Evolutionary conservation across 2,113 vertebrate genomes (phyloP).

Genomic region (Acinonyx jubatus): DNA sequence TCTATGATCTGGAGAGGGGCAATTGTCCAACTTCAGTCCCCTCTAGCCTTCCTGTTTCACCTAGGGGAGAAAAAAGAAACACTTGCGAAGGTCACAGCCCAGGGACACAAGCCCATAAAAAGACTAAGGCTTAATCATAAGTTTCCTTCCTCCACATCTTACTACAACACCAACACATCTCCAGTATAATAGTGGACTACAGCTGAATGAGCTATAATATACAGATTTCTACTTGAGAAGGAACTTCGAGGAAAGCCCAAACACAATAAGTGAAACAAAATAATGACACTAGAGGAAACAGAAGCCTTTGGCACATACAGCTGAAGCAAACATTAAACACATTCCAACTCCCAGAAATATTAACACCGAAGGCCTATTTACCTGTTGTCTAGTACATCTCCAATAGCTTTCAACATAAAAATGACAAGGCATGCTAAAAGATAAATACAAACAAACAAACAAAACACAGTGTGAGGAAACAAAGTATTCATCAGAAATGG

Average conservation of each 20-base stretch:
- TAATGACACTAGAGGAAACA: background rate
- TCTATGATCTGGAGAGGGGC: background rate
- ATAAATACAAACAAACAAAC: background rate
- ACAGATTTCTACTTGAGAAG: background rate
- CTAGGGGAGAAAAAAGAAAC: background rate
- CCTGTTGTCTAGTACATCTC: background rate
- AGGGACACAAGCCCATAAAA: background rate
- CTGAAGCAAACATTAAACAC: background rate
- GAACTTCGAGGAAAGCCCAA: background rate
- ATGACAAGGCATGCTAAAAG: background rate
- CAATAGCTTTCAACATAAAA: background rate
- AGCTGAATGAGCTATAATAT: background rate
- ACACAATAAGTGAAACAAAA: background rate
- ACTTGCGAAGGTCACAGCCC: background rate
- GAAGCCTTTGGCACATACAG: background rate
- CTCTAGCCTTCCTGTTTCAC: background rate
- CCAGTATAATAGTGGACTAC: background rate
- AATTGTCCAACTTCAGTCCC: background rate
- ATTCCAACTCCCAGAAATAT: background rate
- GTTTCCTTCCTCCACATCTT: background rate
- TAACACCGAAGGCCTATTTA: background rate
- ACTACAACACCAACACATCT: background rate
- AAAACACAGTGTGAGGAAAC: background rate
- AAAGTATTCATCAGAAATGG: background rate
- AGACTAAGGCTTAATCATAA: background rate